Base-by-base conservation (phyloP, 2,797 vertebrate species). In the Tiaroga cobitis region DNA sequence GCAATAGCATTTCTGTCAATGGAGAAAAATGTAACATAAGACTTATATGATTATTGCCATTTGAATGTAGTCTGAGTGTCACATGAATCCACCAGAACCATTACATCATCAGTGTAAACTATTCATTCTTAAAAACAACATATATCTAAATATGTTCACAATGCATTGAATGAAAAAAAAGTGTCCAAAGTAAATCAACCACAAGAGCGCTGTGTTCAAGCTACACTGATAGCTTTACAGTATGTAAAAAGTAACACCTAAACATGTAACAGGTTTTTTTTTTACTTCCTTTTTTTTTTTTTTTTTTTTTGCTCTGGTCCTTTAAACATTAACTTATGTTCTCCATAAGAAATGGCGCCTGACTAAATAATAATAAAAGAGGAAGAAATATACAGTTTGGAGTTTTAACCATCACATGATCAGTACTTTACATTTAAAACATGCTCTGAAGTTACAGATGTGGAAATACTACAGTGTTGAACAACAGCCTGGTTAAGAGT, bases 11-110 rank as follows among this genome's bases (percentile, higher is more conserved):
- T 81, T 72, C 69, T 63, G 77, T 34, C 56, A 39, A 68, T 68
- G 37, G 90, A 51, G 41, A 90, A 86, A 88, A 29, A 46, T 61
- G 75, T 81, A 56, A 69, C 54, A 61, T 63, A 65, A 18, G 88
- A 86, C 84, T 89, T 76, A 16, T 2, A 84, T 92, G 91, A 90
- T 92, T 93, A 94, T 93, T 93, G 91, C 92, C 82, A 93, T 91
- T 74, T 93, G 91, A 80, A 85, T 37, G 78, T 92, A 93, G 92
- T 92, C 92, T 75, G 34, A 83, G 83, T 87, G 86, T 92, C 93
- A 93, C 91, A 93, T 89, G 92, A 93, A 93, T 90, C 90, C 90
- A 91, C 92, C 81, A 91, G 92, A 76, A 80, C 82, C 75, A 92
- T 90, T 90, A 88, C 21, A 79, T 70, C 5, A 88, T 91, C 89